Evolutionary conservation across 2,797 vertebrate genomes (phyloP).

Genomic region (Mormyrus hasselquistii): DNA sequence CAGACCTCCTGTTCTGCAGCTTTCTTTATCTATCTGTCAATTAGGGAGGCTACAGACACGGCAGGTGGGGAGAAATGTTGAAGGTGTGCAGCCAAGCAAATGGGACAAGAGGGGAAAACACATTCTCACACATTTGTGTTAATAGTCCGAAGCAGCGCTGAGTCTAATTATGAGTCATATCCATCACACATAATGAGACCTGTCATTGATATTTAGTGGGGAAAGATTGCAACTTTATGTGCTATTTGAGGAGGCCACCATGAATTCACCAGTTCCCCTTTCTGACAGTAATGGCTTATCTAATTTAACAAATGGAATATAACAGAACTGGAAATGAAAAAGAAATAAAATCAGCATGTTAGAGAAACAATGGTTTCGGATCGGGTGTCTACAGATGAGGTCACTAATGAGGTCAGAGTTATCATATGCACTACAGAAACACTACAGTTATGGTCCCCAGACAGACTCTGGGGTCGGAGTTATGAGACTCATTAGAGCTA

Average conservation of each 20-base stretch:
- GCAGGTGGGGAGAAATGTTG: neutral
- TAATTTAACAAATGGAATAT: constrained; percentile 91
- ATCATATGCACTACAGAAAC: neutral
- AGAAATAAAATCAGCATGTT: constrained; percentile 51
- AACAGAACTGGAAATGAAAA: constrained; percentile 57
- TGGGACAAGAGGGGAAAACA: constrained; percentile 21
- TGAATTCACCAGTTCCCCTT: constrained; percentile 81
- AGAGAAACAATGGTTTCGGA: constrained; percentile 59
- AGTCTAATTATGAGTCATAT: constrained; percentile 79
- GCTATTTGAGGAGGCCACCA: constrained; percentile 72
- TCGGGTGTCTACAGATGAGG: constrained; percentile 30
- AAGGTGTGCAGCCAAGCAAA: neutral
- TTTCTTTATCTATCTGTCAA: constrained; percentile 1
- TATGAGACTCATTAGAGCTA: neutral
- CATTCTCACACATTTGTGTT: constrained; percentile 57
- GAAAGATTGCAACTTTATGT: constrained; percentile 80
- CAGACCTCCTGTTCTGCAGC: neutral
- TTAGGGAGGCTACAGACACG: neutral
- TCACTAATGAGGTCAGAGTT: neutral
- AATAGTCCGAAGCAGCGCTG: constrained; percentile 62
- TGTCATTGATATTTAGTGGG: constrained; percentile 83
- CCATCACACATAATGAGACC: constrained; percentile 80
- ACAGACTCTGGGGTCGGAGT: neutral
- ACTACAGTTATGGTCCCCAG: neutral
- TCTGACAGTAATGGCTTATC: constrained; percentile 86